A percentile compares a stretch with the other conserved stretches of the same genome.
Conservation (phyloP, 1,140 invertebrate species). For the Danaus plexippus region DNA sequence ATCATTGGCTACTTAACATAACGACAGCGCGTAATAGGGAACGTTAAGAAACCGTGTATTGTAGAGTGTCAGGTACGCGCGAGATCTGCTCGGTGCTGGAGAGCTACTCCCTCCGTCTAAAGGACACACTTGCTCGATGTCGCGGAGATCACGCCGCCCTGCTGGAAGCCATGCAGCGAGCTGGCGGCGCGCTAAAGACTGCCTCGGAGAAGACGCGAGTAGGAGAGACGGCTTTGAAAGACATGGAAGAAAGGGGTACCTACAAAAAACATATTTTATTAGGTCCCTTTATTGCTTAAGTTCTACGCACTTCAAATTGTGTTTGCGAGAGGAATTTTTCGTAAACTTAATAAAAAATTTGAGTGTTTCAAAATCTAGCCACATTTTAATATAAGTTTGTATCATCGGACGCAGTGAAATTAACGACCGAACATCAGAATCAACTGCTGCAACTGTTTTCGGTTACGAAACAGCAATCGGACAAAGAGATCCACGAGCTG, state of each 20-base stretch:
- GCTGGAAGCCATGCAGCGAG: constrained; percentile 33
- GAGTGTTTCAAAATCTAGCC: neutral
- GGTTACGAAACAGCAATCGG: constrained; percentile 26
- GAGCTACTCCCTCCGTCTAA: constrained; percentile 37
- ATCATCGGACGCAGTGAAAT: constrained; percentile 20
- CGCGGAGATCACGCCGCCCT: constrained; percentile 36
- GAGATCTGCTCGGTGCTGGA: constrained; percentile 49
- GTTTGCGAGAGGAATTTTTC: too few relatives aligned
- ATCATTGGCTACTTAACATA: too few relatives aligned
- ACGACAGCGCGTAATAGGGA: too few relatives aligned
- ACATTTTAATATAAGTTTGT: too few relatives aligned
- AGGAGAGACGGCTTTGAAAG: constrained; percentile 15
- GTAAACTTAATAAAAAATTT: neutral
- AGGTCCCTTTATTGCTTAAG: too few relatives aligned
- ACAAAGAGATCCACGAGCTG: constrained; percentile 20
- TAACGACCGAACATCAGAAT: constrained; percentile 28
- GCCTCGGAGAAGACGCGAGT: constrained; percentile 12
- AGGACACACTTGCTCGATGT: constrained; percentile 35
- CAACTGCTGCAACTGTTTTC: constrained; percentile 29
- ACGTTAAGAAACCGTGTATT: too few relatives aligned
- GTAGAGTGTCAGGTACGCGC: constrained; percentile 41
- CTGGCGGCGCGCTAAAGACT: constrained; percentile 26
- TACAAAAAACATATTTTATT: neutral
- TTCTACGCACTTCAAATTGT: too few relatives aligned
- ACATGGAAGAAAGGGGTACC: constrained; percentile 36